Evolutionary conservation across 2,888 invertebrate genomes (phyloP).

Genomic region (Lasioglossum pauxillum): DNA sequence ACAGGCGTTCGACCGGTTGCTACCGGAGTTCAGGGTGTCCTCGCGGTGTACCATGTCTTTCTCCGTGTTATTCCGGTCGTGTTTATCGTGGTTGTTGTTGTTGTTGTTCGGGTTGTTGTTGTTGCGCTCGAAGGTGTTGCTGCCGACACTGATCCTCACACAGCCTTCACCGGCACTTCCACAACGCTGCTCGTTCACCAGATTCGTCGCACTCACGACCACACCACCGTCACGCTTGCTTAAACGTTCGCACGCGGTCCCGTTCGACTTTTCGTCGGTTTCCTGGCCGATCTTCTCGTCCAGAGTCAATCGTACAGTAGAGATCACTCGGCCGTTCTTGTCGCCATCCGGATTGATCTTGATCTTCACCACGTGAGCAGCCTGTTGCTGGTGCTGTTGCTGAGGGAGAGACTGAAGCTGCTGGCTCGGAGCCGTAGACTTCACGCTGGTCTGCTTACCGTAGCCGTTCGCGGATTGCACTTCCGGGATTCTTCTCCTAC

Average conservation of each 20-base stretch:
- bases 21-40: conserved; percentile 75
- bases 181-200: conserved; percentile 69
- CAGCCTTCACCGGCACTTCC: conserved; percentile 84
- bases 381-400: conserved; percentile 67
- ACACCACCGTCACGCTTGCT: conserved; percentile 69
- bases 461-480: conserved; percentile 77
- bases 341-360: conserved; percentile 88
- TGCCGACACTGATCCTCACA: conserved; percentile 87
- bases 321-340: conserved; percentile 82
- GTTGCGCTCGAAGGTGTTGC: conserved; percentile 62
- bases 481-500: conserved; percentile 80
- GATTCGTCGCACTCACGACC: conserved; percentile 73
- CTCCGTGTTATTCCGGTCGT: conserved; percentile 24
- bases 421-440: conserved; percentile 49
- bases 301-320: conserved; percentile 77
- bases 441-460: conserved; percentile 67
- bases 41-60: conserved; percentile 83
- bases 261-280: conserved; percentile 57
- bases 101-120: conserved; percentile 43
- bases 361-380: conserved; percentile 89
- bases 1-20: conserved; percentile 81
- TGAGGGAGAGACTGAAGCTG: conserved; percentile 58
- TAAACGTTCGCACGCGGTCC: conserved; percentile 64
- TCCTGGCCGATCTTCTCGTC: conserved; percentile 66
- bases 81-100: conserved; percentile 55